phyloP scores from a whole-genome alignment of 1,140 invertebrate species.

The Ooceraea biroi region DNA sequence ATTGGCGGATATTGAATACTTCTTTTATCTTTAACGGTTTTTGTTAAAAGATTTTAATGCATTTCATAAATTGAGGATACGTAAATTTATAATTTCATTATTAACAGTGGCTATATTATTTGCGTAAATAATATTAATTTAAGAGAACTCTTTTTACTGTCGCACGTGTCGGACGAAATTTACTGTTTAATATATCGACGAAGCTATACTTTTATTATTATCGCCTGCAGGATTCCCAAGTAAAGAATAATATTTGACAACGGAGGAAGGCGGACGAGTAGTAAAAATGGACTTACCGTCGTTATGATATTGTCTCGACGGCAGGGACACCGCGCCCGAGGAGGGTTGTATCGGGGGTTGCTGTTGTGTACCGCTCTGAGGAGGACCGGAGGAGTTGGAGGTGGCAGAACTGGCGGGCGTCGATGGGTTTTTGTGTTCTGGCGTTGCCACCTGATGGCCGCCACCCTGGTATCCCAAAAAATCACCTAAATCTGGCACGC shows the following conservation, averaged over 20 bases:
- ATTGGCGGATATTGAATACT: too few species aligned
- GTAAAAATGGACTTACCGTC: slow-evolving; percentile 81
- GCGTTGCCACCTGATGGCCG: slow-evolving; percentile 80
- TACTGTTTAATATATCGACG: background rate
- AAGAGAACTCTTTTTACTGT: too few species aligned
- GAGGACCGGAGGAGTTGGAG: slow-evolving; percentile 78
- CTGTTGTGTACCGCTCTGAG: slow-evolving; percentile 64
- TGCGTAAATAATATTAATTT: too few species aligned
- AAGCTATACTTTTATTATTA: background rate
- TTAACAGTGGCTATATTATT: too few species aligned
- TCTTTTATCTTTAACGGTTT: too few species aligned
- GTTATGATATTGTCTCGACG: slow-evolving; percentile 82
- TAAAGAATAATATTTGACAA: background rate
- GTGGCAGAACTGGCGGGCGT: slow-evolving; percentile 82
- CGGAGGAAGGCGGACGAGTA: slow-evolving; percentile 41
- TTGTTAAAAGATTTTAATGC: too few species aligned
- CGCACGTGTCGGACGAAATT: too few species aligned
- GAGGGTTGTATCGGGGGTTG: slow-evolving; percentile 70
- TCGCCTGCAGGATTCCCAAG: background rate
- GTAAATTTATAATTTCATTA: too few species aligned
- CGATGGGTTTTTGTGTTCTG: slow-evolving; percentile 83
- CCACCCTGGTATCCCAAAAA: slow-evolving; percentile 88
- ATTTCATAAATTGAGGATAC: too few species aligned
- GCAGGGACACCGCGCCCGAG: slow-evolving; percentile 68
- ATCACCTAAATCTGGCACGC: slow-evolving; percentile 92